These are phyloP conservation scores for Metaphire vulgaris DNA, from an alignment of 1,140 invertebrate genomes.

Conservation along the genomic window DNA sequence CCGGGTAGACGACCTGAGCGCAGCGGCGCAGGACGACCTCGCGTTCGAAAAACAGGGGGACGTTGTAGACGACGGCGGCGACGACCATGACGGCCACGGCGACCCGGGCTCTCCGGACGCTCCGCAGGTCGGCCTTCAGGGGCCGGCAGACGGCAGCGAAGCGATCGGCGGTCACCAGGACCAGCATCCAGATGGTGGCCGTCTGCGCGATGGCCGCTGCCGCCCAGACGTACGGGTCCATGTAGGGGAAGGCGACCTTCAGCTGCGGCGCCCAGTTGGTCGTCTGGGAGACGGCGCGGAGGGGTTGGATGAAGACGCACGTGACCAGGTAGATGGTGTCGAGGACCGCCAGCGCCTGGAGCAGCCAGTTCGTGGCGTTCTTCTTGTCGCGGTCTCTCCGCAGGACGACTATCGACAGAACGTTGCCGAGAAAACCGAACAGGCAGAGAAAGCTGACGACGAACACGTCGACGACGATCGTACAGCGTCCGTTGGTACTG, in stretches of 20 bases:
- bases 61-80: slow-evolving; percentile 27
- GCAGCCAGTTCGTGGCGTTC: slow-evolving; percentile 27
- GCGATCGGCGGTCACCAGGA: slow-evolving; percentile 28
- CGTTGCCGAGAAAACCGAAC: slow-evolving; percentile 29
- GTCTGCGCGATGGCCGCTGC: slow-evolving; percentile 26
- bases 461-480: slow-evolving; percentile 27
- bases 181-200: slow-evolving; percentile 27
- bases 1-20: neutral
- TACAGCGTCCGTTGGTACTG: slow-evolving; percentile 12
- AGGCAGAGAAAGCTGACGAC: slow-evolving; percentile 22
- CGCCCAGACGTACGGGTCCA: slow-evolving; percentile 23
- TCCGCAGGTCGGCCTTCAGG: slow-evolving; percentile 18
- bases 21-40: neutral
- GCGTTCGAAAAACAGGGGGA: slow-evolving; percentile 28
- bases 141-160: slow-evolving; percentile 28
- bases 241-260: slow-evolving; percentile 17
- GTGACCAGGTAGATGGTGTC: slow-evolving; percentile 30
- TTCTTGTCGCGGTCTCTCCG: slow-evolving; percentile 20
- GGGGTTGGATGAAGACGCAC: slow-evolving; percentile 28
- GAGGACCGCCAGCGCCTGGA: slow-evolving; percentile 25
- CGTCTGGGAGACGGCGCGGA: slow-evolving; percentile 18
- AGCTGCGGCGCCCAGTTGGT: slow-evolving; percentile 23
- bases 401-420: slow-evolving; percentile 27
- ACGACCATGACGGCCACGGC: slow-evolving; percentile 14
- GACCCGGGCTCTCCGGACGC: slow-evolving; percentile 7